These are phyloP conservation scores for Actinernus sp. DNA, from an alignment of 92 coral and sea anemone genomes.

Conservation along the genomic window DNA sequence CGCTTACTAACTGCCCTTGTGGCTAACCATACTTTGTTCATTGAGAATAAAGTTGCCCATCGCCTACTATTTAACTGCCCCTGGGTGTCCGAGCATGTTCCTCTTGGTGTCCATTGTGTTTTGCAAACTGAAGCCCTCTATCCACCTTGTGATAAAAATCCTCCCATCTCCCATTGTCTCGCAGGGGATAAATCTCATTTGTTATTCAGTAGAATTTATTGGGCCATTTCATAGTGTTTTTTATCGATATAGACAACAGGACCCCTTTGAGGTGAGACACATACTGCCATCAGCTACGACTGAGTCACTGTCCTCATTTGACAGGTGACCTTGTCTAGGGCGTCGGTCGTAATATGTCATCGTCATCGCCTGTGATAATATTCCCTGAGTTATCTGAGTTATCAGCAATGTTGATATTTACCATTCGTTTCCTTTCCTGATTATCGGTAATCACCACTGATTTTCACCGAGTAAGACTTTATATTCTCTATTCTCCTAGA, in stretches of 20 bases:
- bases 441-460: too few species aligned
- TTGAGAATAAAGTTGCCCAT: too few species aligned
- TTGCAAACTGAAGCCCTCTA: neutral
- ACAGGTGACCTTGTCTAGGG: too few species aligned
- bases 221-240: slow-evolving; percentile 1
- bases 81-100: too few species aligned
- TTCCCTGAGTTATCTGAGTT: slow-evolving; percentile 13
- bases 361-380: slow-evolving; percentile 3
- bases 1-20: too few species aligned
- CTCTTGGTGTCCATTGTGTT: neutral
- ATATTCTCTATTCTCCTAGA: too few species aligned
- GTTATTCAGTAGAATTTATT: slow-evolving; percentile 3
- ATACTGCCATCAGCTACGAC: slow-evolving; percentile 9
- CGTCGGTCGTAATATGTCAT: neutral
- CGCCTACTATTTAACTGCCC: too few species aligned
- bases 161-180: slow-evolving; percentile 70
- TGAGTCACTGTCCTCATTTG: neutral
- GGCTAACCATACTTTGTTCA: too few species aligned
- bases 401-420: slow-evolving; percentile 7
- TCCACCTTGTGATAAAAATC: slow-evolving; percentile 13
- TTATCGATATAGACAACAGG: neutral
- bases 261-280: neutral
- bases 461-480: too few species aligned
- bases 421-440: too few species aligned
- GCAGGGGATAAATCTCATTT: slow-evolving; percentile 55